Evolutionary conservation across 2,113 vertebrate species (phyloP).

Genomic region (Romanogobio albipinnatus): DNA sequence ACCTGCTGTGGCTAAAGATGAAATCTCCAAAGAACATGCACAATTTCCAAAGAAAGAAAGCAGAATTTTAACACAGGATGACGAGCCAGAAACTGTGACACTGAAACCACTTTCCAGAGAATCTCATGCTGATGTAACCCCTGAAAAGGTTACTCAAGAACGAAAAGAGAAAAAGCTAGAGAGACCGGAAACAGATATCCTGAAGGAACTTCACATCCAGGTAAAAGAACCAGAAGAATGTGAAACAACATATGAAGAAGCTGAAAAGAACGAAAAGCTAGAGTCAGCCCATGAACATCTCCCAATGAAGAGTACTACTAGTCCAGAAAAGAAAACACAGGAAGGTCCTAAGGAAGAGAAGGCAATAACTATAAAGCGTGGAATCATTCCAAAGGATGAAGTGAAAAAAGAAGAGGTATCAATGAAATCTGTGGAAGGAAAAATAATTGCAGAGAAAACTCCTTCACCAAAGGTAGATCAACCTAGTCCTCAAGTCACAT

Average conservation of each 20-base stretch:
- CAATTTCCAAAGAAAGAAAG: conserved; percentile 47
- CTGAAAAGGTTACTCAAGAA: conserved; percentile 38
- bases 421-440: conserved; percentile 1
- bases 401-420: background rate
- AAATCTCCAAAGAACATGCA: conserved; percentile 40
- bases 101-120: conserved; percentile 61
- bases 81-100: conserved; percentile 52
- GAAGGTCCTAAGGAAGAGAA: conserved; percentile 32
- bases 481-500: conserved; percentile 35
- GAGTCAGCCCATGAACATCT: conserved; percentile 29
- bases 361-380: background rate
- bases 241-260: conserved; percentile 50
- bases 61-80: conserved; percentile 47
- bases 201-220: conserved; percentile 8
- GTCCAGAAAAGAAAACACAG: background rate
- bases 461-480: conserved; percentile 39
- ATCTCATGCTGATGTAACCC: conserved; percentile 48
- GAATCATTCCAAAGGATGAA: conserved; percentile 8
- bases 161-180: conserved; percentile 22
- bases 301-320: background rate
- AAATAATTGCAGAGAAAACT: conserved; percentile 11
- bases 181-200: background rate
- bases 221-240: conserved; percentile 33
- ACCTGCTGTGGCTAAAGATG: conserved; percentile 47
- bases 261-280: conserved; percentile 40